Evolutionary conservation across 2,113 vertebrate genomes (phyloP).

Genomic region (Macrotis lagotis): DNA sequence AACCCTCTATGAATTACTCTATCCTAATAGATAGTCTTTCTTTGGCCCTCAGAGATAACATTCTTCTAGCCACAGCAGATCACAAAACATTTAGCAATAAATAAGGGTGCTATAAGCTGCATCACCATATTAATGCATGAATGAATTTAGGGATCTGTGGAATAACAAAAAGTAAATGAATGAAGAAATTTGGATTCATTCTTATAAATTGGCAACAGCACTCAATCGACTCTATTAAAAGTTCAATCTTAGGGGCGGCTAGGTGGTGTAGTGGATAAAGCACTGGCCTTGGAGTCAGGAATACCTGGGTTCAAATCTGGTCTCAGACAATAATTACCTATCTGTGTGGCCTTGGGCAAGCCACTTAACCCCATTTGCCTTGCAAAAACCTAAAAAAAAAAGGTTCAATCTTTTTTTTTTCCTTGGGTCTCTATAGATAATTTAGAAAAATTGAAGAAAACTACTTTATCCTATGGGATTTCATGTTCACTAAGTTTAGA

Average conservation of each 20-base stretch:
- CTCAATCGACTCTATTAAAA: background rate
- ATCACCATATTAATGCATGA: background rate
- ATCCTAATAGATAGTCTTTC: background rate
- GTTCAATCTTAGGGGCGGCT: too few species aligned
- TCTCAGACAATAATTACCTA: too few species aligned
- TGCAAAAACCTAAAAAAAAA: too few species aligned
- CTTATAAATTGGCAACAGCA: background rate
- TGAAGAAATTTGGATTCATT: background rate
- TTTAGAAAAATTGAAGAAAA: slow-evolving; percentile 2
- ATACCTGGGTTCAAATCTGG: too few species aligned
- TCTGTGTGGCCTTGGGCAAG: too few species aligned
- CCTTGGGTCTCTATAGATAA: slow-evolving; percentile 10
- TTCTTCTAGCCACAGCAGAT: background rate
- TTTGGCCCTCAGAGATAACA: background rate
- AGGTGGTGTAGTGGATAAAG: too few species aligned
- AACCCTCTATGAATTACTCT: background rate
- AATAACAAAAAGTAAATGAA: background rate
- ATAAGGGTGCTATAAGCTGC: background rate
- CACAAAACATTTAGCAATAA: background rate
- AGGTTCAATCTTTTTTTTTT: background rate
- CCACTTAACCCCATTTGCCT: too few species aligned
- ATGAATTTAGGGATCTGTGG: background rate
- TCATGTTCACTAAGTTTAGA: background rate
- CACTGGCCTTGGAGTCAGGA: too few species aligned
- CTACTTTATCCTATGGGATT: background rate